Evolutionary conservation across 2,888 invertebrate genomes (phyloP), one percentile per base, ranked within the genome.

Genomic region (Hypomecis atomaria): DNA sequence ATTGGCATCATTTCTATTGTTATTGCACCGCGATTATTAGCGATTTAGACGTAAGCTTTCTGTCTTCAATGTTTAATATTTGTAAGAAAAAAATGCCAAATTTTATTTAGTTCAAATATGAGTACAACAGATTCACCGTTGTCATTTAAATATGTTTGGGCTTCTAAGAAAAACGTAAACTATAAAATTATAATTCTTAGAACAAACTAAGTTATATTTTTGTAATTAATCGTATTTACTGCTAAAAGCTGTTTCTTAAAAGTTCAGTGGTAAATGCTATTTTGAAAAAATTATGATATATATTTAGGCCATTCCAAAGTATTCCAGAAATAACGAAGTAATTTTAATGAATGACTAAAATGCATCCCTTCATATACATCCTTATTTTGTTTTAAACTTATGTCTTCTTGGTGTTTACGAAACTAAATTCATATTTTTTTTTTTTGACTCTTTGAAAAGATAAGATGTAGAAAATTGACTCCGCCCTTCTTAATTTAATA

Each of bases 201-300:
- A 78, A 77, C 76, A 78, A 78, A 74, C 73, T 65, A 48, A 57
- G 81, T 76, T 78, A 77, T 77, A 74, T 79, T 76, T 75, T 69
- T 76, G 70, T 69, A 52, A 50, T 57, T 34, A 38, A 62, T 59
- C 56, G 45, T 37, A 37, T 8, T 11, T 50, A 38, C 23, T 37
- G 8, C 38, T 38, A 50, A 50, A 23, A 34, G 48, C 6, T 48
- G 47, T 48, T 43, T 11, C 9, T 57, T 66, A 71, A 71, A 50
- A 10, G 37, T 40, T 11, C 43, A 52, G 71, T 71, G 74, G 65
- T 73, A 73, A 67, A 66, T 56, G 43, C 40, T 67, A 3, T 73
- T 65, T 55, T 71, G 70, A 63, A 68, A 60, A 42, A 52, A 52
- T 11, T 54, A 47, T 42, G 8, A 53, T 60, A 10, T 0, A 5